phyloP scores from a whole-genome alignment of 1,140 invertebrate species.

The Drosophila sp. region DNA sequence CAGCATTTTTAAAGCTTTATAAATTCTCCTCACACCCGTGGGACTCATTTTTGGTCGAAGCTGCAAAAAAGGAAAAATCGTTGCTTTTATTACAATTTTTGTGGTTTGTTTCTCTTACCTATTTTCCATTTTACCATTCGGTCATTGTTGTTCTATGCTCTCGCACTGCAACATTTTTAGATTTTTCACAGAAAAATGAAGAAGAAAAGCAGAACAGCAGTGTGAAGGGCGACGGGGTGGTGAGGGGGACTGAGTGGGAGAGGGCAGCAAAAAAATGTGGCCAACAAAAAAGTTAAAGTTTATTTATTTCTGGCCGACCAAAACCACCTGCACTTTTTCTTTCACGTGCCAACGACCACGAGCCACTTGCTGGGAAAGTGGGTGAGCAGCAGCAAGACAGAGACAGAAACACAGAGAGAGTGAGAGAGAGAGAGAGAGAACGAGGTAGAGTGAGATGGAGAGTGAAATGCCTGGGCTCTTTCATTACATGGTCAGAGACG shows the following conservation, averaged over 20 bases:
- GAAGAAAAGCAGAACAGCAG: slow-evolving; percentile 11
- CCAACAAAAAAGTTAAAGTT: slow-evolving; percentile 70
- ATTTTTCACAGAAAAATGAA: slow-evolving; percentile 41
- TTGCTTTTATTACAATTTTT: slow-evolving; percentile 65
- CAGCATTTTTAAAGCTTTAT: slow-evolving; percentile 70
- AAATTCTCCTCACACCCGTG: slow-evolving; percentile 57
- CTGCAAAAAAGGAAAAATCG: slow-evolving; percentile 47
- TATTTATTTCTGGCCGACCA: slow-evolving; percentile 63
- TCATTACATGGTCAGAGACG: slow-evolving; percentile 61
- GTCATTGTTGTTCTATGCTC: slow-evolving; percentile 64
- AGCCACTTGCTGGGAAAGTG: slow-evolving; percentile 35
- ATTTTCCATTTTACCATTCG: slow-evolving; percentile 56
- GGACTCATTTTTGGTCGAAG: slow-evolving; percentile 45
- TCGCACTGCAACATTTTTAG: slow-evolving; percentile 61
- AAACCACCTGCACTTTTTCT: slow-evolving; percentile 78
- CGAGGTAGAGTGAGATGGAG: background rate
- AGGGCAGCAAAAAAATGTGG: slow-evolving; percentile 43
- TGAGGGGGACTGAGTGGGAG: slow-evolving; percentile 4
- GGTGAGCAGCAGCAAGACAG: slow-evolving; percentile 2
- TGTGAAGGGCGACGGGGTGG: background rate
- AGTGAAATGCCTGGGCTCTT: slow-evolving; percentile 59
- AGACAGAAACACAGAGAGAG: slow-evolving; percentile 3
- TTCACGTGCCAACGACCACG: slow-evolving; percentile 68
- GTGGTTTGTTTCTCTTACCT: slow-evolving; percentile 47
- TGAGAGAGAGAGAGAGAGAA: background rate